Conservation (phyloP, 2,888 invertebrate species). For the Disparrhopalites patrizii region DNA sequence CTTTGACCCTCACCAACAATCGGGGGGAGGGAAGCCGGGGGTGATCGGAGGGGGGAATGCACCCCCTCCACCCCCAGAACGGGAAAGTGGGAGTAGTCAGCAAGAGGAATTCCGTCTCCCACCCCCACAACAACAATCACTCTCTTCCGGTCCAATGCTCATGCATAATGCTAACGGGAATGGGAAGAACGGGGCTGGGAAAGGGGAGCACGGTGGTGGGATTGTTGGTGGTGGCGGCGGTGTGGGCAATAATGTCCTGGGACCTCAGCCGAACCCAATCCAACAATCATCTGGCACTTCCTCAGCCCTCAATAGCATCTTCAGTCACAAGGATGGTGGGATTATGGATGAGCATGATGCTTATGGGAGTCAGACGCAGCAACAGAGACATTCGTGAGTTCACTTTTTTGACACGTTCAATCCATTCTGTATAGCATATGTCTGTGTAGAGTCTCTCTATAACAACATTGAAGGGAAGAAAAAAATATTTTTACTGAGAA, state of each 20-base stretch:
- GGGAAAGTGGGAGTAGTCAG: constrained; percentile 12
- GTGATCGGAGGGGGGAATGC: neutral
- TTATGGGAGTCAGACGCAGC: constrained; percentile 31
- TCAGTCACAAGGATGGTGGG: constrained; percentile 41
- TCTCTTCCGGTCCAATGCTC: constrained; percentile 13
- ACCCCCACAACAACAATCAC: constrained; percentile 30
- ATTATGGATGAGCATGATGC: constrained; percentile 42
- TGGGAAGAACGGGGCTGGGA: neutral
- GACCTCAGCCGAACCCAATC: neutral
- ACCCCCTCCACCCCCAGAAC: neutral
- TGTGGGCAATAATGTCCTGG: constrained; percentile 5
- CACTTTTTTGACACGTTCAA: neutral
- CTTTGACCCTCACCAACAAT: too few relatives aligned
- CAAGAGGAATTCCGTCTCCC: constrained; percentile 17
- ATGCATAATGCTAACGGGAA: constrained; percentile 2
- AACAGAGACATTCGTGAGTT: constrained; percentile 34
- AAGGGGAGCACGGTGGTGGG: too few relatives aligned
- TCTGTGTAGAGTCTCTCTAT: too few relatives aligned
- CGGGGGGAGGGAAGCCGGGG: neutral
- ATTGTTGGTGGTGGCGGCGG: too few relatives aligned
- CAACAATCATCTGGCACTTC: constrained; percentile 1
- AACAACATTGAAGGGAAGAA: too few relatives aligned
- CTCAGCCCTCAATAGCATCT: constrained; percentile 33
- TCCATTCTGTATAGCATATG: too few relatives aligned
- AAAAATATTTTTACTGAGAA: too few relatives aligned